Evolutionary conservation across 2,113 vertebrate species (phyloP).

Genomic region (Callionymus lyra): DNA sequence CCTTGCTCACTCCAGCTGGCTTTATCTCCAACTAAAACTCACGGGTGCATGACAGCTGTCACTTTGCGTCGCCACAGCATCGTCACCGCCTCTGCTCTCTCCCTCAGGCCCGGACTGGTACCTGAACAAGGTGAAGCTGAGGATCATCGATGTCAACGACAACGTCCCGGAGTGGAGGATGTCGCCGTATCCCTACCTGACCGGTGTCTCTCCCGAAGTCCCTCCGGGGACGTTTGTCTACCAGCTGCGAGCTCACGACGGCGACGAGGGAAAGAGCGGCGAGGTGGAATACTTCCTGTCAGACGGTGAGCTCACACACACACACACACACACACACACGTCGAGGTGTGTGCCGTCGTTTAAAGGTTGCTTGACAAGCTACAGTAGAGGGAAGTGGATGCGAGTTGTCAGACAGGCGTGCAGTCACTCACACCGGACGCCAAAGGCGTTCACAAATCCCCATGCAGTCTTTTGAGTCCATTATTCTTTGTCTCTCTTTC

Average conservation of each 20-base stretch:
- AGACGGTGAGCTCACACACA: conserved; percentile 66
- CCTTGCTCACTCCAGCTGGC: conserved; percentile 18
- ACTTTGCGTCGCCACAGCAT: conserved; percentile 42
- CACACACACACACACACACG: background rate
- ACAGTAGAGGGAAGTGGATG: conserved; percentile 20
- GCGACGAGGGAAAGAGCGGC: conserved; percentile 73
- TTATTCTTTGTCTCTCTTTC: conserved; percentile 37
- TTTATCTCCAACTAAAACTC: conserved; percentile 25
- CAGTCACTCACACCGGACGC: conserved; percentile 28
- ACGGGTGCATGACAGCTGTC: conserved; percentile 60
- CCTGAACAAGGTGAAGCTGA: conserved; percentile 71
- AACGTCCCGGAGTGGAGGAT: conserved; percentile 78
- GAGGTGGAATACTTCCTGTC: conserved; percentile 79
- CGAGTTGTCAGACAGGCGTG: conserved; percentile 29
- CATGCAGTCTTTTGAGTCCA: conserved; percentile 47
- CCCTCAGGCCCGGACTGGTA: conserved; percentile 69
- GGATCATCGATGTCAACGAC: conserved; percentile 78
- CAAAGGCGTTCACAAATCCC: conserved; percentile 39
- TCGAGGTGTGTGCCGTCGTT: conserved; percentile 16
- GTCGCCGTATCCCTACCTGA: conserved; percentile 75
- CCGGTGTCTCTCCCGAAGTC: conserved; percentile 71
- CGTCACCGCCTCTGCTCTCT: conserved; percentile 34
- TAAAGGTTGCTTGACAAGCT: conserved; percentile 20
- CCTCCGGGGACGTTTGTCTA: conserved; percentile 68
- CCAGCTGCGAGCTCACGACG: conserved; percentile 74